These are phyloP conservation scores for Furcifer pardalis DNA, from an alignment of 2,797 vertebrate species.

Conservation along the genomic window DNA sequence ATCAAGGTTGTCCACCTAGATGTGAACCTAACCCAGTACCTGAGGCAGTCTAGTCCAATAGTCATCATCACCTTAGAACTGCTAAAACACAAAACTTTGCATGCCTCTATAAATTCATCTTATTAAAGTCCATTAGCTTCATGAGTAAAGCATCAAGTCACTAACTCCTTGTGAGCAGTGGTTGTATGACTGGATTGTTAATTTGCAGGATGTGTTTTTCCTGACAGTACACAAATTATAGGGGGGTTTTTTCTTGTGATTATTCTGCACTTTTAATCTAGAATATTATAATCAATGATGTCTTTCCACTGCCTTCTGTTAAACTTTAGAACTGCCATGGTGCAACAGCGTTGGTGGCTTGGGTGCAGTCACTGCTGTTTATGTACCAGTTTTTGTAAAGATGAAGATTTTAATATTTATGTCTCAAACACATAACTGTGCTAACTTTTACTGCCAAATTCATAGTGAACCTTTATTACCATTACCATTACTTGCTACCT, in stretches of 20 bases:
- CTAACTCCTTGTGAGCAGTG: neutral
- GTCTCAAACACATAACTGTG: conserved; percentile 11
- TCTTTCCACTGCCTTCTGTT: too few relatives aligned
- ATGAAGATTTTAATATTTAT: conserved; percentile 38
- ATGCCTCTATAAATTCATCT: neutral
- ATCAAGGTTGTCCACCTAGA: neutral
- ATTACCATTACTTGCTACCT: conserved; percentile 37
- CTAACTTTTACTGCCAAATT: conserved; percentile 10
- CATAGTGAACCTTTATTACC: too few relatives aligned
- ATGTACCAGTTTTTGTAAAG: conserved; percentile 11
- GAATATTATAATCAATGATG: too few relatives aligned
- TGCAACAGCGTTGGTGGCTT: too few relatives aligned
- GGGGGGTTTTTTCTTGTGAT: too few relatives aligned
- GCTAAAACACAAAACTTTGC: neutral
- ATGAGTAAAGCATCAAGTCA: neutral
- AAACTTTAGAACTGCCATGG: too few relatives aligned
- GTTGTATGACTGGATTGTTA: neutral
- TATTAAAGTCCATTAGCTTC: neutral
- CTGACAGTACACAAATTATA: too few relatives aligned
- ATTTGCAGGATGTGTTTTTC: neutral
- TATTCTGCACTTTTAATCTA: too few relatives aligned
- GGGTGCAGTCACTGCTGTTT: conserved; percentile 29
- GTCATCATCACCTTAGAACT: neutral
- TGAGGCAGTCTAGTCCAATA: neutral
- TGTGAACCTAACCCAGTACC: neutral